Evolutionary conservation across 2,113 vertebrate genomes (phyloP).

Genomic region (Scytalopus superciliaris): DNA sequence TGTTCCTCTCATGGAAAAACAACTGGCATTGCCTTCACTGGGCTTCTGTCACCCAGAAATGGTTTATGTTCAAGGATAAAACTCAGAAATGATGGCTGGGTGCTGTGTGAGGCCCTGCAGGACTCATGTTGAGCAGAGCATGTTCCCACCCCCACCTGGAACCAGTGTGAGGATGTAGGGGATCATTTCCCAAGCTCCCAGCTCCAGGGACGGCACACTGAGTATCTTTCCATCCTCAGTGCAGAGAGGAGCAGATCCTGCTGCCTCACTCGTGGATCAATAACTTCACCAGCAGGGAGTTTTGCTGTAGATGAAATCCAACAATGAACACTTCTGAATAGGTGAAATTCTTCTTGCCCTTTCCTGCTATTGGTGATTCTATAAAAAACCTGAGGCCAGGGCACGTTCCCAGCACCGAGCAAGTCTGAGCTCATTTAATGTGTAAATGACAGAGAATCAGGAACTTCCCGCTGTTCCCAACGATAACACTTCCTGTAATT

Average conservation of each 20-base stretch:
- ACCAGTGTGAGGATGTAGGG: not conserved
- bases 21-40: not conserved
- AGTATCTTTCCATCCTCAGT: accelerated
- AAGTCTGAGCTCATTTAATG: slow-evolving; percentile 40
- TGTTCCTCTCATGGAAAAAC: not conserved
- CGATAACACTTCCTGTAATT: slow-evolving; percentile 64
- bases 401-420: not conserved
- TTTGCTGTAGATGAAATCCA: not conserved
- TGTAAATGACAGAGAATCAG: slow-evolving; percentile 58
- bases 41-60: too few relatives aligned
- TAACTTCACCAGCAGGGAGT: not conserved
- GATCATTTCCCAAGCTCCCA: not conserved
- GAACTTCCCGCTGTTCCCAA: slow-evolving; percentile 66
- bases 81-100: accelerated
- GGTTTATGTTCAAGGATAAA: not conserved
- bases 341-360: not conserved
- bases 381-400: not conserved
- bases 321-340: not conserved
- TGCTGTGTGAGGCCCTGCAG: not conserved
- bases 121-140: not conserved
- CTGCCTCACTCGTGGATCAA: not conserved
- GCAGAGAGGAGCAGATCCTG: not conserved
- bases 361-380: not conserved
- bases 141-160: not conserved
- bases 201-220: accelerated